A percentile compares a stretch with the other conserved stretches of the same genome.
Evolutionary conservation across 2,888 invertebrate species (phyloP).

Genomic region (Meiosimyza decipiens): DNA sequence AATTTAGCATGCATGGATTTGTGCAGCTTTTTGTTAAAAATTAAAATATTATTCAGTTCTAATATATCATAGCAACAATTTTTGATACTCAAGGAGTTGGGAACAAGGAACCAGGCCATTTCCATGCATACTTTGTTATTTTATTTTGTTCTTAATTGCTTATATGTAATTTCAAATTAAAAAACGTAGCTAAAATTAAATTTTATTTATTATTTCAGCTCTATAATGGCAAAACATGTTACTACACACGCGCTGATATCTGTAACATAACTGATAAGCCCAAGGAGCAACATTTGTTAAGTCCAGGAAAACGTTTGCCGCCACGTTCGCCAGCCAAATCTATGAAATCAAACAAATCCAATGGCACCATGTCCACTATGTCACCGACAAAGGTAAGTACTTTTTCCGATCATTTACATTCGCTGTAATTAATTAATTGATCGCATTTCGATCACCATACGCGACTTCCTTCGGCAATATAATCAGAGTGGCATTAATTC

Average conservation of each 20-base stretch:
- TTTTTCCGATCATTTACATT: slow-evolving; percentile 6
- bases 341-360: slow-evolving; percentile 53
- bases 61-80: too few relatives aligned
- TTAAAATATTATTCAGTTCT: too few relatives aligned
- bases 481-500: background rate
- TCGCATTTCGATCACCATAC: background rate
- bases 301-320: slow-evolving; percentile 53
- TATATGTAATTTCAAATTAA: too few relatives aligned
- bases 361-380: slow-evolving; percentile 55
- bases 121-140: too few relatives aligned
- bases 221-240: slow-evolving; percentile 46
- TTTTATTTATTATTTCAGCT: slow-evolving; percentile 26
- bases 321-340: slow-evolving; percentile 60
- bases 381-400: slow-evolving; percentile 53
- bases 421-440: slow-evolving; percentile 1
- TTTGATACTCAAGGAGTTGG: too few relatives aligned
- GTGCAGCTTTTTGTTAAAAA: too few relatives aligned
- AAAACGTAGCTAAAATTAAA: background rate
- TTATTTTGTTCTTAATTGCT: too few relatives aligned
- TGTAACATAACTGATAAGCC: slow-evolving; percentile 57
- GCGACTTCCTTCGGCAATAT: slow-evolving; percentile 13
- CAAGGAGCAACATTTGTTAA: slow-evolving; percentile 44
- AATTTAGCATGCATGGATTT: too few relatives aligned
- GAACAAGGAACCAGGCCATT: too few relatives aligned
- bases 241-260: slow-evolving; percentile 58